These are phyloP conservation scores for Zaprionus lachaisei DNA, from an alignment of 1,140 invertebrate species.

Conservation along the genomic window DNA sequence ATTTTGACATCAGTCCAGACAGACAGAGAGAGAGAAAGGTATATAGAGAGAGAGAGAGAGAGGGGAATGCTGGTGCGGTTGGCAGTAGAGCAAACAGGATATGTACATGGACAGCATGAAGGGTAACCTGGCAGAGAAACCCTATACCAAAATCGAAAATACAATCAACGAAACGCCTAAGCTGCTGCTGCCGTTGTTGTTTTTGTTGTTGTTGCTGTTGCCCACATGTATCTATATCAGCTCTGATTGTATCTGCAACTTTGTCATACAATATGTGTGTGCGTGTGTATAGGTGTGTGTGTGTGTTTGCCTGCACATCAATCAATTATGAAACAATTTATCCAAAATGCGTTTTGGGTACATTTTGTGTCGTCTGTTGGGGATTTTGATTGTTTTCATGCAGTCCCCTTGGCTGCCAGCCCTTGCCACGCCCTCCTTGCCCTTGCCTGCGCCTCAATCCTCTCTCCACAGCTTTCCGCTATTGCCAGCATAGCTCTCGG, in stretches of 20 bases:
- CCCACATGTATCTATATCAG: conserved; percentile 23
- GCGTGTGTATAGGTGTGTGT: conserved; percentile 9
- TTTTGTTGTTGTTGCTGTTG: not conserved
- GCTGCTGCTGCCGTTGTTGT: not conserved
- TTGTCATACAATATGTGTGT: conserved; percentile 4
- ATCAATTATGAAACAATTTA: conserved; percentile 83
- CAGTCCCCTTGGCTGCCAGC: not conserved
- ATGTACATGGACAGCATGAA: not conserved
- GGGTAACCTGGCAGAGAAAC: conserved; percentile 12
- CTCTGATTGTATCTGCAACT: conserved; percentile 32
- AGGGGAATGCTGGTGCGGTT: not conserved
- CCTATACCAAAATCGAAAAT: conserved; percentile 15
- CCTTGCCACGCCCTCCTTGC: not conserved
- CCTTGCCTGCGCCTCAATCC: too few relatives aligned
- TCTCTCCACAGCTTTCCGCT: not conserved
- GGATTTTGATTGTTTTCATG: conserved; percentile 64
- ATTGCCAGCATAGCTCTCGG: not conserved
- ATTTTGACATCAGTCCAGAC: conserved; percentile 67
- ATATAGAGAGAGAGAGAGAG: not conserved
- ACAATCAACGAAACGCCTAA: conserved; percentile 41
- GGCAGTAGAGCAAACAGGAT: conserved; percentile 20
- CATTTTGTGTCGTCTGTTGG: conserved; percentile 34
- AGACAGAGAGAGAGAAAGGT: not conserved
- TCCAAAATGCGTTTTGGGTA: conserved; percentile 58
- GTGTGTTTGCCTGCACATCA: conserved; percentile 55